Base-by-base conservation (phyloP, 2,113 vertebrate species). In the Sebastes fasciatus region DNA sequence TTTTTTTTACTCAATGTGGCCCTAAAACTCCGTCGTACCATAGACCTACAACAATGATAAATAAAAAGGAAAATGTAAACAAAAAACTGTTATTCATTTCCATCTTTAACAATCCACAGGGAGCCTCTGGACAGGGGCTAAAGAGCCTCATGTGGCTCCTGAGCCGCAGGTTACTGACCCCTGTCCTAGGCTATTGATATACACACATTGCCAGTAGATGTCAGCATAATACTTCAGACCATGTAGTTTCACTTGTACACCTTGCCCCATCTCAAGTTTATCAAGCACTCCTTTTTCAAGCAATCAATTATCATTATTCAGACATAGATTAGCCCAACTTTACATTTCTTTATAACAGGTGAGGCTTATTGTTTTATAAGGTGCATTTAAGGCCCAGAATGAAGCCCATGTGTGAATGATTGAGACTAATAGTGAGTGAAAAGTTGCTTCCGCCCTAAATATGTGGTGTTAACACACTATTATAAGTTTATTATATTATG, bases 151-250 rank as follows among this genome's bases (percentile, higher is more conserved):
- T 23, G 23, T 23, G 23, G 23, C 23, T 23, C 23, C 23, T 23
- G 23, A 23, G 23, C 23, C 23, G 2, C 26, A 26, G 26, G 26
- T 26, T 26, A 2, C 26, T 26, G 26, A 26, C 26, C 26, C 26
- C 26, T 26, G 26, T 26, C 26, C 26, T 26, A 26, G 26, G 26
- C 26, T 26, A 26, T 26, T 26, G 2, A 2, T 26, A 26, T 7
- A 8, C 12, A 1, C 6, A 2, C 0, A 12, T 1, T 42, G 16
- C 84, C 93, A 90, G 83, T 69, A 93, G 93, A 79, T 88, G 93
- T 80, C 91, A 88, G 76, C 46, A 79, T 11, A 42, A 5, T 13
- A 74, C 65, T 42, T 55, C 8, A 45, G 6, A n/a, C 14, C 26
- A 58, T 10, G 21, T 5, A 9, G 21, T 62, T 73, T 58, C 8